phyloP scores from a whole-genome alignment of 2,797 vertebrate species.

The Silurus aristotelis region DNA sequence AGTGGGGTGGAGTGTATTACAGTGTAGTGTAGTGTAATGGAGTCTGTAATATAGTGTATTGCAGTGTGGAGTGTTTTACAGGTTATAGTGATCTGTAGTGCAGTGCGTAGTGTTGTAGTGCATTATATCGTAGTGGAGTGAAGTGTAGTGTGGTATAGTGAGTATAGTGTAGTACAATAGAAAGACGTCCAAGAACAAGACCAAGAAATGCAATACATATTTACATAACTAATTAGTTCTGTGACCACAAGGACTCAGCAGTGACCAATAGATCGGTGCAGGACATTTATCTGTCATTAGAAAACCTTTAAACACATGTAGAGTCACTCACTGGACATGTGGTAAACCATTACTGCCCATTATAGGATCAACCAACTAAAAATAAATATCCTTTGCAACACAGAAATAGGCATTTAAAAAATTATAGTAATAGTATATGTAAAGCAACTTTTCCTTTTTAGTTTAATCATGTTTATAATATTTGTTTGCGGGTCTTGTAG shows the following conservation, averaged over 20 bases:
- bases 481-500: not conserved
- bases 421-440: not conserved
- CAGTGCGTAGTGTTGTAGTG: not conserved
- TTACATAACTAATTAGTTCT: not conserved
- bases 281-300: not conserved
- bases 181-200: constrained; percentile 3
- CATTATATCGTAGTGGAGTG: not conserved
- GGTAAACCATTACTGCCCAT: not conserved
- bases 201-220: not conserved
- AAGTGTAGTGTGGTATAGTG: not conserved
- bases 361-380: not conserved
- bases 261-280: not conserved
- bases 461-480: not conserved
- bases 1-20: not conserved
- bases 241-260: not conserved
- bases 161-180: no score
- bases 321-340: not conserved
- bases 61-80: no score
- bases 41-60: not conserved
- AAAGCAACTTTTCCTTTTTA: not conserved
- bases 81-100: not conserved
- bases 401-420: not conserved
- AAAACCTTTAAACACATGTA: not conserved
- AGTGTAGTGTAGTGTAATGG: no score
- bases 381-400: not conserved